phyloP scores from a whole-genome alignment of 1,140 invertebrate genomes.

The Anastrepha obliqua region DNA sequence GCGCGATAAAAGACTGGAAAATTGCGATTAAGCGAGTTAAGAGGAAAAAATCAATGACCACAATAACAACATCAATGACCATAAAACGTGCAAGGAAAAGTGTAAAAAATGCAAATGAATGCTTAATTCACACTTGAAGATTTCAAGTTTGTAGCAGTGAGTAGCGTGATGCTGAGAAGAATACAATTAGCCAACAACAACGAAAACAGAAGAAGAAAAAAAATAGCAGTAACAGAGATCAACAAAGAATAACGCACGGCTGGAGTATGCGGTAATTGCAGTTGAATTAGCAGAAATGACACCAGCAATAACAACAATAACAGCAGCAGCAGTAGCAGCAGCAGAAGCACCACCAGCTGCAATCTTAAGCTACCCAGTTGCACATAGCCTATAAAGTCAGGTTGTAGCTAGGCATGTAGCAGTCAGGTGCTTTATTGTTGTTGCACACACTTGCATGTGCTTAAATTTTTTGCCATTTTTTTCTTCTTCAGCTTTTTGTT shows the following conservation, averaged over 20 bases:
- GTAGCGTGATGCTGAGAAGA: neutral
- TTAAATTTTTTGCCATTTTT: neutral
- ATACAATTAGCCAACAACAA: neutral
- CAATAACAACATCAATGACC: neutral
- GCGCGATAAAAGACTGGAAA: conserved; percentile 30
- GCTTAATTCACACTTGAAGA: conserved; percentile 38
- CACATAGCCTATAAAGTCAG: neutral
- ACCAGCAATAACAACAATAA: neutral
- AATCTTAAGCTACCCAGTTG: neutral
- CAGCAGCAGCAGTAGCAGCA: too few species aligned
- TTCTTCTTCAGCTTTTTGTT: neutral
- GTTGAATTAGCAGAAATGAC: neutral
- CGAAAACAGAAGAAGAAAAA: neutral
- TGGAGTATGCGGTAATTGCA: conserved; percentile 32
- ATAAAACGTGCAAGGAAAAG: neutral
- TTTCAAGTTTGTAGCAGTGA: neutral
- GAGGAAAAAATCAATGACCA: neutral
- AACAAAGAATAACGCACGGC: conserved; percentile 34
- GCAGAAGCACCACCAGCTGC: neutral
- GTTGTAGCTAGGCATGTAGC: neutral
- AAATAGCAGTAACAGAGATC: neutral
- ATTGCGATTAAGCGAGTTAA: conserved; percentile 27
- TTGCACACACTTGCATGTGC: neutral
- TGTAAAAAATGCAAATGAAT: conserved; percentile 43
- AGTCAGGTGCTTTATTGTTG: neutral